These are phyloP conservation scores for Germaria angustata DNA, from an alignment of 2,888 invertebrate species.

Conservation along the genomic window DNA sequence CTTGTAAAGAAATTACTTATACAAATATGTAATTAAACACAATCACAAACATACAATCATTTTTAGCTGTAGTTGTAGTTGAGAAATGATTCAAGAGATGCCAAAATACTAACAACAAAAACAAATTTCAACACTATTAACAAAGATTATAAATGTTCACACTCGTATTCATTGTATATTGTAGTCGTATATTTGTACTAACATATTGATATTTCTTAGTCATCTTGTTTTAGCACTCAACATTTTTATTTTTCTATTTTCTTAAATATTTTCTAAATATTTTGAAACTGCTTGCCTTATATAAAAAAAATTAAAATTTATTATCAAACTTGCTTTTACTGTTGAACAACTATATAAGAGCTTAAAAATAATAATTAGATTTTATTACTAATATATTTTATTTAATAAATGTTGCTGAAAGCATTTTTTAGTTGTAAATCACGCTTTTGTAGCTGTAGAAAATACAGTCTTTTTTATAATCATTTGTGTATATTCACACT, in stretches of 20 bases:
- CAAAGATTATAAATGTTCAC: not conserved
- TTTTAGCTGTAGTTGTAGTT: constrained; percentile 1
- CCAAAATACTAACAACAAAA: not conserved
- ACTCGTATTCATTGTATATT: not conserved
- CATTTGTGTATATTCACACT: not conserved
- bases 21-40: not conserved
- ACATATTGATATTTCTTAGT: not conserved
- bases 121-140: not conserved
- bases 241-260: no score
- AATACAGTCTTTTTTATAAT: not conserved
- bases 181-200: not conserved
- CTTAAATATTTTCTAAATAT: not conserved
- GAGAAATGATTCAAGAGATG: not conserved
- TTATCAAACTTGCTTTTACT: not conserved
- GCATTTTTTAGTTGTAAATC: not conserved
- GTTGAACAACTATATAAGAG: not conserved
- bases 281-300: constrained; percentile 36
- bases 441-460: not conserved
- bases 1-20: constrained; percentile 15
- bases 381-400: no score
- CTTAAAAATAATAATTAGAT: not conserved
- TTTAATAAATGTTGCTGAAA: not conserved
- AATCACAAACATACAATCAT: constrained; percentile 6
- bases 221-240: not conserved
- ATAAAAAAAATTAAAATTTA: not conserved